A percentile compares a stretch with the other conserved stretches of the same genome.
Evolutionary conservation across 2,888 invertebrate species (phyloP).

Genomic region (Fragum fragum): DNA sequence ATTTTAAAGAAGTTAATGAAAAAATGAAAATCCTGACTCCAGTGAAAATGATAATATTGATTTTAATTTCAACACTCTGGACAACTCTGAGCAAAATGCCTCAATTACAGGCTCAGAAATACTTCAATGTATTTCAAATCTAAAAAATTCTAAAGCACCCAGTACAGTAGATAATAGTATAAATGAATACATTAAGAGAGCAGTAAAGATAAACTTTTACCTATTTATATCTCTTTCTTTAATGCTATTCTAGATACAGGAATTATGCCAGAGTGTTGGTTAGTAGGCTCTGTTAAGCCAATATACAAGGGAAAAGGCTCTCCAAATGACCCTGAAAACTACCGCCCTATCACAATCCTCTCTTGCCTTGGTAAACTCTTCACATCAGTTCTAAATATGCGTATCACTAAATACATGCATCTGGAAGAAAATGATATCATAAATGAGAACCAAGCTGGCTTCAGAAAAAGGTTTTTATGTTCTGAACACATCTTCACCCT

Average conservation of each 20-base stretch:
- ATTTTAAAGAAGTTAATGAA: conserved; percentile 26
- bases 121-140: conserved; percentile 33
- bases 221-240: conserved; percentile 14
- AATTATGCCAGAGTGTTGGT: conserved; percentile 38
- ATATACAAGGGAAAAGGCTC: conserved; percentile 45
- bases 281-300: conserved; percentile 36
- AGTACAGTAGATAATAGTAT: conserved; percentile 38
- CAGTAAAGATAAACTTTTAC: conserved; percentile 19
- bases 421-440: too few relatives aligned
- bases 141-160: conserved; percentile 47
- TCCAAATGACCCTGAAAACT: conserved; percentile 15
- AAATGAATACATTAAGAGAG: conserved; percentile 61
- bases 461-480: too few relatives aligned
- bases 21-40: neutral
- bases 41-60: neutral
- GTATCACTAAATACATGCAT: conserved; percentile 34
- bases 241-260: conserved; percentile 45
- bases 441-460: conserved; percentile 50
- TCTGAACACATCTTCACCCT: too few relatives aligned
- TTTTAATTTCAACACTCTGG: conserved; percentile 33
- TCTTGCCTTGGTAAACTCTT: conserved; percentile 55
- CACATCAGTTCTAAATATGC: conserved; percentile 41
- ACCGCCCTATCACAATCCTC: conserved; percentile 43
- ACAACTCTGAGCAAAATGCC: too few relatives aligned
- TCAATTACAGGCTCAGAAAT: conserved; percentile 46